Evolutionary conservation across 2,797 vertebrate species (phyloP).

Genomic region (Pteronotus mesoamericanus): DNA sequence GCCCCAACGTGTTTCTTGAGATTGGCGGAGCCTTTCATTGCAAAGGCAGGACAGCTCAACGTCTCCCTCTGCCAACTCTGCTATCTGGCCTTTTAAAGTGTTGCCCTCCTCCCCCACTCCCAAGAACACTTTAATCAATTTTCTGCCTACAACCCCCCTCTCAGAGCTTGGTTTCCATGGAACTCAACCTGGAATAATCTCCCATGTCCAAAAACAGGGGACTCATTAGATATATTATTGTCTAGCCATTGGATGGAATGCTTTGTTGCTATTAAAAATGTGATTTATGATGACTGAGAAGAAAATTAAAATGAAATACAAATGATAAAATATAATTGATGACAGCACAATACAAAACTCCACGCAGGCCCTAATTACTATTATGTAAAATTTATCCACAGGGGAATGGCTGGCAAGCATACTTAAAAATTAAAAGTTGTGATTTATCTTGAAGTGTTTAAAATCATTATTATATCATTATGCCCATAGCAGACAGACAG

Average conservation of each 20-base stretch:
- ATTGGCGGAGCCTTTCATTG: not conserved
- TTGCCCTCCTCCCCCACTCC: not conserved
- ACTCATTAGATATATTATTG: not conserved
- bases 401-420: not conserved
- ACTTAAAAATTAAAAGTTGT: not conserved
- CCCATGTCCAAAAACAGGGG: not conserved
- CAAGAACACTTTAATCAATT: not conserved
- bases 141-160: not conserved
- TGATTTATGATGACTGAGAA: not conserved
- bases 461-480: not conserved
- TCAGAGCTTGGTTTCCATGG: not conserved
- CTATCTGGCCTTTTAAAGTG: not conserved
- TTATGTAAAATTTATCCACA: not conserved
- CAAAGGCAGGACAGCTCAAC: not conserved
- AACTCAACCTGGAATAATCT: not conserved
- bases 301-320: slow-evolving; percentile 19
- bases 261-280: not conserved
- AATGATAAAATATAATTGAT: not conserved
- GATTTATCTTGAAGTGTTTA: not conserved
- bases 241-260: not conserved
- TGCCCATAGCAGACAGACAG: not conserved
- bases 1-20: not conserved
- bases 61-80: not conserved
- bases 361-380: not conserved
- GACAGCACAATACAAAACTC: not conserved